A percentile compares a stretch with the other conserved stretches of the same genome.
phyloP scores from a whole-genome alignment of 2,888 invertebrate species.

The Belgica antarctica region DNA sequence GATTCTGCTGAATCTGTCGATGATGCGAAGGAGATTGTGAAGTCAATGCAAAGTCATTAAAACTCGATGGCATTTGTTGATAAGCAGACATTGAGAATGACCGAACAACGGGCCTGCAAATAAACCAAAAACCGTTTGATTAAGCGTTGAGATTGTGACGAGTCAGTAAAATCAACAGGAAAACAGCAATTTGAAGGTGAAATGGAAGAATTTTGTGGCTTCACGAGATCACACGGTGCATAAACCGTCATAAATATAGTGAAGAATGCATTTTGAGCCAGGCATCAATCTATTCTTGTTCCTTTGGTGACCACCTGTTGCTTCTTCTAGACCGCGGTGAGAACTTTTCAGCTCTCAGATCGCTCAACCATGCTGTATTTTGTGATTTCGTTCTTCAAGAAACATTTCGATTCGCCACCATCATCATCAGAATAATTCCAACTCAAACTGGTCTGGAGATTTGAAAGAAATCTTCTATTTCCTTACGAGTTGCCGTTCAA shows the following conservation, averaged over 20 bases:
- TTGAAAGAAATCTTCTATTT: constrained; percentile 20
- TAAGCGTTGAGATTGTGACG: not conserved
- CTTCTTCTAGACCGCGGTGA: not conserved
- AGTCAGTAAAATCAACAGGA: not conserved
- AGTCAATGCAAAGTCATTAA: constrained; percentile 37
- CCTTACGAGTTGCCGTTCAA: constrained; percentile 1
- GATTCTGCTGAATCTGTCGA: not conserved
- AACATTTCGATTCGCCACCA: not conserved
- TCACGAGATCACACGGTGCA: not conserved
- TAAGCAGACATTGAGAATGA: constrained; percentile 33
- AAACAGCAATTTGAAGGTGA: not conserved
- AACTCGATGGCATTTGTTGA: constrained; percentile 15
- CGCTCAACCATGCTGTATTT: too few species aligned
- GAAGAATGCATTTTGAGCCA: not conserved
- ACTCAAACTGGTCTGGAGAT: constrained; percentile 17
- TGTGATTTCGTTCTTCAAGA: not conserved
- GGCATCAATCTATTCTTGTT: not conserved
- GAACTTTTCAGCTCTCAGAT: not conserved
- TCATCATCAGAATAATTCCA: not conserved
- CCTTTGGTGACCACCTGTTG: constrained; percentile 22
- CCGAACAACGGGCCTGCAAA: constrained; percentile 22
- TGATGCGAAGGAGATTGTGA: constrained; percentile 38
- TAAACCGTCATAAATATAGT: not conserved
- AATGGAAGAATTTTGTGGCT: not conserved
- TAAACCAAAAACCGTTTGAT: not conserved